Evolutionary conservation across 2,113 vertebrate species (phyloP), one percentile per base, ranked within the genome.

Genomic region (Recurvirostra avosetta): DNA sequence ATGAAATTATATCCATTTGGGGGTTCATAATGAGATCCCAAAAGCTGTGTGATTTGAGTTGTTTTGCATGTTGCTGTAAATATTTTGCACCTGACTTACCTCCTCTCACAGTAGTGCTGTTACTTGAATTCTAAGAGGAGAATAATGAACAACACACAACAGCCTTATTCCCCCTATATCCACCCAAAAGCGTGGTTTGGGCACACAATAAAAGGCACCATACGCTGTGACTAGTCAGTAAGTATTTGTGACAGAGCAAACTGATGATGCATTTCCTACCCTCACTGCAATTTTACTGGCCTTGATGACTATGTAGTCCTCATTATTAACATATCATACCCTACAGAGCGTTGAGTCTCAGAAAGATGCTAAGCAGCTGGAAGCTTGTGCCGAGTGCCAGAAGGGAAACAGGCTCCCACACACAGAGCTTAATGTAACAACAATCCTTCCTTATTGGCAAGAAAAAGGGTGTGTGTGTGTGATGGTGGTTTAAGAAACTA

Each of bases 331-430:
- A 95, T 95, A 93, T 94, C 95, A 92, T 96, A 96, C 71, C 80
- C 82, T 96, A 91, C 67, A 83, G 66, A 75, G 85, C 95, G 73
- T 84, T 97, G 92, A 94, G 87, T 95, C 94, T 95, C 90, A 94
- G 92, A 94, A 93, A 93, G 95, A 97, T 94, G 94, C 94, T 95
- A 87, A 96, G 92, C 97, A 97, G 96, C 97, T 97, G 95, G 96
- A 97, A 92, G 90, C 82, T 95, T 81, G 61, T 88, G 84, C 56
- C 2, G 58, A 76, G 76, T 97, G 94, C 90, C 96, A 95, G 93
- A 91, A 97, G 90, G 79, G 82, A 97, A 96, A 92, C 72, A 92
- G 77, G 55, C 86, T 97, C 88, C 82, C 97, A 97, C 94, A 94
- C 94, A 95, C 82, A 90, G 93, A 95, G 86, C 72, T 81, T 96